Conservation (phyloP, 37 sponge, comb jelly and placozoan genomes). For the Halisarca cf. caerulea region DNA sequence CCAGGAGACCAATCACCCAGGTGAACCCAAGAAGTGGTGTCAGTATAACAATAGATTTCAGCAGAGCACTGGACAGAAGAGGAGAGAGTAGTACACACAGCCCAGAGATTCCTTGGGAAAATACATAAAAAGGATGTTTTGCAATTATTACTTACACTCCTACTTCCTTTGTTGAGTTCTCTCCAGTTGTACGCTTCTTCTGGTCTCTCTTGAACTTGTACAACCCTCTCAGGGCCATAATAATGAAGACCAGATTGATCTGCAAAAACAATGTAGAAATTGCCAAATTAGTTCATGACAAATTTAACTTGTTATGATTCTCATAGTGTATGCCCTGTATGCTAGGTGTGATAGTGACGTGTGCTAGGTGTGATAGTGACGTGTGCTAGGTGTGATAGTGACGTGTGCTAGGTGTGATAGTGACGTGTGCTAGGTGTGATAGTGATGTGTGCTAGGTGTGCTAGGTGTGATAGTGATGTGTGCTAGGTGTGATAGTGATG, state of each 20-base stretch:
- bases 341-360: no score
- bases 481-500: no score
- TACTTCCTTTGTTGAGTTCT: neutral
- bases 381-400: no score
- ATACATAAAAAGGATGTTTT: neutral
- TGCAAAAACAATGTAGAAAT: neutral
- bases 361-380: no score
- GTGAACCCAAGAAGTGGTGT: constrained; percentile 60
- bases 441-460: no score
- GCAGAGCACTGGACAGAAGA: constrained; percentile 24
- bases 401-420: no score
- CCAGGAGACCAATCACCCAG: constrained; percentile 66
- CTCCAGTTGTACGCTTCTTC: neutral
- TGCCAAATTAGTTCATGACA: no score
- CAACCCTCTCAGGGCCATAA: constrained; percentile 19
- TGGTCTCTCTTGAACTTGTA: constrained; percentile 25
- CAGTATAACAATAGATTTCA: constrained; percentile 34
- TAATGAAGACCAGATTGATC: constrained; percentile 40
- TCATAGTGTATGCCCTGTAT: no score
- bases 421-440: no score
- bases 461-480: no score
- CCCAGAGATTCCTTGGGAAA: neutral
- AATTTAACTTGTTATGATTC: no score
- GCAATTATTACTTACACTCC: neutral
- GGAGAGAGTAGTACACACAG: neutral